A percentile compares a stretch with the other conserved stretches of the same genome.
Conservation (phyloP, 2,113 vertebrate genomes). For the Saccopteryx leptura region DNA sequence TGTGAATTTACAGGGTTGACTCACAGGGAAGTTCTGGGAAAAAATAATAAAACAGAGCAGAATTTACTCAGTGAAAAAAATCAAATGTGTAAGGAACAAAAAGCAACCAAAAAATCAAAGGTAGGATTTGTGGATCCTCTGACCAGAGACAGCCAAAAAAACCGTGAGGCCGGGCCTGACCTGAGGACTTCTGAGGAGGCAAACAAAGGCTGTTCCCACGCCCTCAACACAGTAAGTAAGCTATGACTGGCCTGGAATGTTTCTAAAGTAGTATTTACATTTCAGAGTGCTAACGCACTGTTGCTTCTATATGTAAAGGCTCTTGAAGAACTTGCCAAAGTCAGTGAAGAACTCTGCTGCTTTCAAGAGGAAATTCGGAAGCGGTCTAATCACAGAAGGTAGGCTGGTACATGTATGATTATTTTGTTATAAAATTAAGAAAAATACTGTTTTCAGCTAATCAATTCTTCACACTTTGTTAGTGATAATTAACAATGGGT, state of each 20-base stretch:
- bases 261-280: constrained; percentile 58
- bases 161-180: constrained; percentile 73
- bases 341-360: constrained; percentile 98
- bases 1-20: constrained; percentile 84
- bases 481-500: not conserved
- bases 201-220: constrained; percentile 90
- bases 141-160: constrained; percentile 68
- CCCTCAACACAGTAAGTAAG: constrained; percentile 95
- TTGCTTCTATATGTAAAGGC: constrained; percentile 91
- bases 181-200: constrained; percentile 85
- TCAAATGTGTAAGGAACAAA: constrained; percentile 75
- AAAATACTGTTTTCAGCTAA: constrained; percentile 15
- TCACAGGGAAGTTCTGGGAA: constrained; percentile 83
- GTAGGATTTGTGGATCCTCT: constrained; percentile 67
- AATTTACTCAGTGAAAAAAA: constrained; percentile 67
- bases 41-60: constrained; percentile 78
- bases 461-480: not conserved
- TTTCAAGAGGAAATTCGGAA: constrained; percentile 97
- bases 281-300: constrained; percentile 73
- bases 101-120: constrained; percentile 72
- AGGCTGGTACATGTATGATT: constrained; percentile 65
- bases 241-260: not conserved
- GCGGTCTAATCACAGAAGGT: constrained; percentile 92
- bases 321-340: constrained; percentile 97
- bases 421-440: constrained; percentile 14